Evolutionary conservation across 2,797 vertebrate genomes (phyloP).

Genomic region (Melopsittacus undulatus): DNA sequence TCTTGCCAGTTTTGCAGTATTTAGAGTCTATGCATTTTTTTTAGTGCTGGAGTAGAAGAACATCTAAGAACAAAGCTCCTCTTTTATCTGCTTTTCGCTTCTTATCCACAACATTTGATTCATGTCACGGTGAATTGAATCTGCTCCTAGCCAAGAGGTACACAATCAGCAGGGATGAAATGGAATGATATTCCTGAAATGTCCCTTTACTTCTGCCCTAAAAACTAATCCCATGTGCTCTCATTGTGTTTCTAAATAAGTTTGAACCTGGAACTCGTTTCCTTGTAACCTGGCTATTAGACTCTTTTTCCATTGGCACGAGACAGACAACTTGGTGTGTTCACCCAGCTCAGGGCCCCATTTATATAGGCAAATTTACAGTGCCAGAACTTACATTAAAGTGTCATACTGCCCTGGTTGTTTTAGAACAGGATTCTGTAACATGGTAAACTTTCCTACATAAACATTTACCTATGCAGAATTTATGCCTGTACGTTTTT

Average conservation of each 20-base stretch:
- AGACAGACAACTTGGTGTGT: constrained; percentile 39
- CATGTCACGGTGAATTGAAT: background rate
- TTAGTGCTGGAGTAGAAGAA: background rate
- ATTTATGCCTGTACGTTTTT: constrained; percentile 49
- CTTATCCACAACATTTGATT: constrained; percentile 8
- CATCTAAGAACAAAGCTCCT: background rate
- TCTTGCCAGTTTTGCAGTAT: background rate
- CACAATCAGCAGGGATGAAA: background rate
- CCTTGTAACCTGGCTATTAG: constrained; percentile 16
- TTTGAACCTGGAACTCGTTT: constrained; percentile 32
- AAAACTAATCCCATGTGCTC: background rate
- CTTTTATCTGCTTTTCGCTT: constrained; percentile 3
- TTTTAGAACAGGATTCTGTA: constrained; percentile 46
- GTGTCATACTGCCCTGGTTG: constrained; percentile 39
- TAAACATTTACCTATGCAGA: constrained; percentile 55
- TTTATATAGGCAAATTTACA: constrained; percentile 38
- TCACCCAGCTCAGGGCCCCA: constrained; percentile 26
- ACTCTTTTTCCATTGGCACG: constrained; percentile 46
- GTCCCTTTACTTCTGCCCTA: background rate
- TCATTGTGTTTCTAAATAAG: constrained; percentile 40
- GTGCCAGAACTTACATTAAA: constrained; percentile 64
- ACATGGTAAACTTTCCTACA: constrained; percentile 58
- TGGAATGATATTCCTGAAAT: background rate
- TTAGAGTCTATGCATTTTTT: background rate
- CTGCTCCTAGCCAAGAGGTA: background rate